Base-by-base conservation (phyloP, 2,113 vertebrate species). In the Zingel zingel region DNA sequence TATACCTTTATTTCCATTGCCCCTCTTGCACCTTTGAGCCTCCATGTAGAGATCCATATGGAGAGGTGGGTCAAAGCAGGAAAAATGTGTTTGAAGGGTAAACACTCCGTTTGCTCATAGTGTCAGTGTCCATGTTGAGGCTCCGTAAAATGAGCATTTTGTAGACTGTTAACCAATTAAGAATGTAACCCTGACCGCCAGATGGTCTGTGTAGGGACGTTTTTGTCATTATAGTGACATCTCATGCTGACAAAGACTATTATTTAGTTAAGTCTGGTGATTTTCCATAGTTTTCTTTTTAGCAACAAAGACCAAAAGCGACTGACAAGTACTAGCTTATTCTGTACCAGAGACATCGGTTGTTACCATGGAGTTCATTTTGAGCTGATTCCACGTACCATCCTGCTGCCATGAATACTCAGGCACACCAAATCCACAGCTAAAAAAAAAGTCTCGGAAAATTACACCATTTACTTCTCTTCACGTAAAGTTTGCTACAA, bases 31-130 rank as follows among this genome's bases (percentile, higher is more conserved):
- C 12, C 47, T 19, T 39, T 63, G 58, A n/a, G 23, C 4, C 3
- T 66, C 45, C 15, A 33, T 62, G n/a, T 25, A 61, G 19, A 70
- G 21, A 59, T 61, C 25, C n/a, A 69, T 53, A 58, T 12, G 8
- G 30, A 76, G 74, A 76, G 7, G 50, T 45, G 47, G 11, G 45
- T 62, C 18, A 63, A 58, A n/a, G 11, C 45, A 50, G 19, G 36
- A 59, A 3, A 71, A 61, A 21, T 30, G 19, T 50, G 21, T 73
- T 72, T 45, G 62, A 3, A 45, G 16, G 14, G 61, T 77, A 81
- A 84, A 77, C n/a, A 53, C 8, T 27, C 5, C 4, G 9, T 48
- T 53, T 33, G 23, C n/a, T 33, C 51, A 78, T 4, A 18, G 19
- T 27, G 6, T 39, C 19, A 21, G 5, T 77, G 21, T 43, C 6